Conservation (phyloP, 2,797 vertebrate species). For the Sphaeramia orbicularis region DNA sequence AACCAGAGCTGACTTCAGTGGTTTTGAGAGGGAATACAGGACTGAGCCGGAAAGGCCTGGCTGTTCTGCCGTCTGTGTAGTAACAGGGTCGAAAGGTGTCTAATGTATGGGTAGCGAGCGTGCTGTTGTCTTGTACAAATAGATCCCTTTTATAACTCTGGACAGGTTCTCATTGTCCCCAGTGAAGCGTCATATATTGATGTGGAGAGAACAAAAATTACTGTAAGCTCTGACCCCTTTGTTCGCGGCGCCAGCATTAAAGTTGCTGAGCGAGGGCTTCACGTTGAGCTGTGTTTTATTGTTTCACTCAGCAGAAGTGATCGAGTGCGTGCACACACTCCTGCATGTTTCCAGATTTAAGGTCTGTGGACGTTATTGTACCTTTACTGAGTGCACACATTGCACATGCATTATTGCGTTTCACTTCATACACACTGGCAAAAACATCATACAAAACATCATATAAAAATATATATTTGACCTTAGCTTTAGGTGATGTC, state of each 20-base stretch:
- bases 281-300: constrained; percentile 72
- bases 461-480: no score
- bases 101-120: constrained; percentile 32
- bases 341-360: constrained; percentile 1
- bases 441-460: no score
- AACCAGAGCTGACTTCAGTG: constrained; percentile 73
- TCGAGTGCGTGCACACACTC: constrained; percentile 23
- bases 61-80: constrained; percentile 10
- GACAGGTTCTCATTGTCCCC: constrained; percentile 61
- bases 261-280: constrained; percentile 81
- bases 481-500: no score
- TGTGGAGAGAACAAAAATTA: constrained; percentile 71
- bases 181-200: constrained; percentile 71
- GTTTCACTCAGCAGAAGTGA: constrained; percentile 73
- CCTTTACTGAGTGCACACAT: no score
- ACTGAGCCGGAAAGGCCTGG: constrained; percentile 32
- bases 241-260: constrained; percentile 74
- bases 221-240: constrained; percentile 75
- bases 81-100: constrained; percentile 50
- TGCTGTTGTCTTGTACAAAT: constrained; percentile 34
- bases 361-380: no score
- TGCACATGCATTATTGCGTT: no score
- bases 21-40: constrained; percentile 63
- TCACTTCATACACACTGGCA: no score
- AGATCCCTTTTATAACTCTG: constrained; percentile 53